Conservation (phyloP, 1,140 invertebrate genomes). For the Heliconius hewitsoni region DNA sequence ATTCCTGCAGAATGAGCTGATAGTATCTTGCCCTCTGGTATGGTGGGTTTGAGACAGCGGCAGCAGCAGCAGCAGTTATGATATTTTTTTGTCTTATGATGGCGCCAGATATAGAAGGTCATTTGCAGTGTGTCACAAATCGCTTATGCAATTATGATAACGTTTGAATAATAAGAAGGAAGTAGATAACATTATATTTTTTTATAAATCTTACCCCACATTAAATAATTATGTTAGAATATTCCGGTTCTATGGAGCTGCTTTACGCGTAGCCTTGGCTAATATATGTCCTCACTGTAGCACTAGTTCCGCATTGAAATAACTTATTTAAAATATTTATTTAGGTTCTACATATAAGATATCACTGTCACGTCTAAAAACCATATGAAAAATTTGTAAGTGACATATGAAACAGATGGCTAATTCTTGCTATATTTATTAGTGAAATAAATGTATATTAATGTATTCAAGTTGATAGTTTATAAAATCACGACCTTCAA, state of each 20-base stretch:
- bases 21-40: too few species aligned
- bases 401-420: too few species aligned
- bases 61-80: too few species aligned
- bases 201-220: not conserved
- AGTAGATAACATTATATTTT: not conserved
- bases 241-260: slow-evolving; percentile 5
- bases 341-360: not conserved
- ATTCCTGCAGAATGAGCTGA: too few species aligned
- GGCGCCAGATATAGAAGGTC: not conserved
- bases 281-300: not conserved
- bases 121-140: not conserved
- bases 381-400: too few species aligned
- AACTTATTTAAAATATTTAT: slow-evolving; percentile 3
- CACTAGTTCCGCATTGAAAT: not conserved
- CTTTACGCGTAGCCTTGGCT: not conserved
- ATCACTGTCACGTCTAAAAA: not conserved
- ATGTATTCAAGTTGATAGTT: not conserved
- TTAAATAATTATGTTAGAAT: not conserved
- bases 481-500: not conserved
- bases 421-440: too few species aligned
- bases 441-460: too few species aligned
- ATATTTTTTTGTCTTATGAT: not conserved
- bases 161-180: not conserved
- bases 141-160: slow-evolving; percentile 1
- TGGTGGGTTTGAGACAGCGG: too few species aligned